phyloP scores from a whole-genome alignment of 1,140 invertebrate genomes.

The Mya arenaria region DNA sequence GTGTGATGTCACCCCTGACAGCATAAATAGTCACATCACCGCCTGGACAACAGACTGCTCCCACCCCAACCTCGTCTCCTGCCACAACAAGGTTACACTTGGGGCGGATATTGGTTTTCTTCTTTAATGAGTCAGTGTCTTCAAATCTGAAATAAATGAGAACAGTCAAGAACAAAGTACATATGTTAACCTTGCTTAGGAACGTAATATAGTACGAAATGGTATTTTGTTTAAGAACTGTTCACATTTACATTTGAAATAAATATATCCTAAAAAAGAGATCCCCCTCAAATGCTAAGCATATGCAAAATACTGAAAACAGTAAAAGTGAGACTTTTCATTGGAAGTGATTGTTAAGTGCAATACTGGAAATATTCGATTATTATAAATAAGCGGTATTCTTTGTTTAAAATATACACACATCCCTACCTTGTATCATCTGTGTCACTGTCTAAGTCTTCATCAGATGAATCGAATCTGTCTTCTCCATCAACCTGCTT shows the following conservation, averaged over 20 bases:
- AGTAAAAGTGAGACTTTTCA: not conserved
- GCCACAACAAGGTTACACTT: not conserved
- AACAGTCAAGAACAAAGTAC: not conserved
- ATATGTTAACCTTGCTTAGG: not conserved
- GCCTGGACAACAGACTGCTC: constrained; percentile 5
- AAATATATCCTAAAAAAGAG: not conserved
- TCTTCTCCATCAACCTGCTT: not conserved
- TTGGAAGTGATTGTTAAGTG: too few species aligned
- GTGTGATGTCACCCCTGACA: constrained; percentile 20
- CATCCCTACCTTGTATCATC: not conserved
- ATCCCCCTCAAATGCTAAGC: not conserved
- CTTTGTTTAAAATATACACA: not conserved
- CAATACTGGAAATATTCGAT: not conserved
- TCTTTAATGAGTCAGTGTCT: not conserved
- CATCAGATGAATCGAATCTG: constrained; percentile 9
- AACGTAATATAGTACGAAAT: not conserved
- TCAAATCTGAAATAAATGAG: not conserved
- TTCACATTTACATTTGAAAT: not conserved
- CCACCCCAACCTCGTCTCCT: not conserved
- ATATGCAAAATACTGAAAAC: not conserved
- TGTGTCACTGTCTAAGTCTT: constrained; percentile 9
- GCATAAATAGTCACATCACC: constrained; percentile 17
- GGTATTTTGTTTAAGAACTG: not conserved
- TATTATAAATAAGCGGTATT: not conserved
- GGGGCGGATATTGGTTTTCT: not conserved